Conservation (phyloP, 2,113 vertebrate genomes). For the Atractosteus spatula region DNA sequence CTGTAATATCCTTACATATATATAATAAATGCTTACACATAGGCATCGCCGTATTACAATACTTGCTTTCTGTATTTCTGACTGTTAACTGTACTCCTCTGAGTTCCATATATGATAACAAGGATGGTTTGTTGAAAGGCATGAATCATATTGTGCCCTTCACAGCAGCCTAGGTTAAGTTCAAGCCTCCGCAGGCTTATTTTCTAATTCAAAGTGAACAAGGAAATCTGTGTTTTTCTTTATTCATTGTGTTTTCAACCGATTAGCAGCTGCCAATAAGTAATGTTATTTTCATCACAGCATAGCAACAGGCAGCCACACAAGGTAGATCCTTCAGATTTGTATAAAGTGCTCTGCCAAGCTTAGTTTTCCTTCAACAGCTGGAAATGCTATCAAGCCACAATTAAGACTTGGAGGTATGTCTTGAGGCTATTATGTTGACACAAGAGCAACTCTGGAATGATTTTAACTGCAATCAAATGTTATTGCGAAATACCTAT, state of each 20-base stretch:
- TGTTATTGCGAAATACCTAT: constrained; percentile 10
- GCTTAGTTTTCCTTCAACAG: constrained; percentile 6
- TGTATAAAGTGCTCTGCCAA: neutral
- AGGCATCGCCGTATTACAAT: no score
- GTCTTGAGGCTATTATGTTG: constrained; percentile 7
- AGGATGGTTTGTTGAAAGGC: neutral
- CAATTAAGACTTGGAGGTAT: constrained; percentile 17
- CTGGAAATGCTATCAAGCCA: constrained; percentile 9
- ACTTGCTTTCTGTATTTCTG: no score
- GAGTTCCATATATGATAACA: no score
- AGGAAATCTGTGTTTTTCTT: neutral
- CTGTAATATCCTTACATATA: no score
- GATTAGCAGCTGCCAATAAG: neutral
- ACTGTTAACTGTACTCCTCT: no score
- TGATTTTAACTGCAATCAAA: constrained; percentile 10
- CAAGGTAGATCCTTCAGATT: constrained; percentile 17
- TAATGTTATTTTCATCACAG: constrained; percentile 2
- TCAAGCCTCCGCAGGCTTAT: neutral
- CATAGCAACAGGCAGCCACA: neutral
- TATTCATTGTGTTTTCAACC: constrained; percentile 1
- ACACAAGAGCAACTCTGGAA: constrained; percentile 8
- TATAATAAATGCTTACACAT: no score
- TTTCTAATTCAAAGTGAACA: neutral
- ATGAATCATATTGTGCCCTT: neutral
- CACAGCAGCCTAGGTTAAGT: neutral